Evolutionary conservation across 1,140 invertebrate genomes (phyloP), one percentile per base, ranked within the genome.

Genomic region (Tribolium castaneum): DNA sequence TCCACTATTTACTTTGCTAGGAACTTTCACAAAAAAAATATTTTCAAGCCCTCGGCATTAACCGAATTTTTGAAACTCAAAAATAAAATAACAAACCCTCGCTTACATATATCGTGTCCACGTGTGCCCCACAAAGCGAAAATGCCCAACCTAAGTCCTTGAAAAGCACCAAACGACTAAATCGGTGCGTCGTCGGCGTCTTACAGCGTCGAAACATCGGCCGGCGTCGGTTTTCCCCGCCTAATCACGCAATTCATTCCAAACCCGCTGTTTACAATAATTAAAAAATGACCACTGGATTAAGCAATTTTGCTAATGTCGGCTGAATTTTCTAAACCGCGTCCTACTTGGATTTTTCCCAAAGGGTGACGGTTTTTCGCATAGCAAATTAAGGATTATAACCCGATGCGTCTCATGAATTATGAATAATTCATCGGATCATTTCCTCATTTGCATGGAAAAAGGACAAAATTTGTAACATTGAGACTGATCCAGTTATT

Each of bases 391-490:
- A 35, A 1, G 59, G 25, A 66, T 66, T 66, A 66, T 35, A n/a
- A 14, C 30, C 34, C 30, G 59, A 66, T 66, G 13, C 59, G 14
- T 66, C 59, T 66, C 54, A 66, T 30, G 25, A 34, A 66, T 35
- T 35, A 66, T 66, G 59, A 66, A 66, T 66, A 35, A 66, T 66
- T 66, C 59, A 66, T 66, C 30, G 59, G 25, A 34, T 66, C 59
- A 35, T 66, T 66, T 66, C 59, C 59, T 66, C 25, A 66, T 66
- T 66, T 66, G 59, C 59, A 66, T 35, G 59, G 54, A 25, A 39
- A 66, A 66, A 66, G 19, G 59, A 66, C 34, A 34, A 66, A 59
- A 35, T 35, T 66, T 66, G 39, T 9, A 7, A 45, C 39, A 30
- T 30, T 30, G 39, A 45, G 39, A 5, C 25, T 30, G 25, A 30